These are phyloP conservation scores for Eulithis prunata DNA, from an alignment of 2,888 invertebrate genomes.

Conservation along the genomic window DNA sequence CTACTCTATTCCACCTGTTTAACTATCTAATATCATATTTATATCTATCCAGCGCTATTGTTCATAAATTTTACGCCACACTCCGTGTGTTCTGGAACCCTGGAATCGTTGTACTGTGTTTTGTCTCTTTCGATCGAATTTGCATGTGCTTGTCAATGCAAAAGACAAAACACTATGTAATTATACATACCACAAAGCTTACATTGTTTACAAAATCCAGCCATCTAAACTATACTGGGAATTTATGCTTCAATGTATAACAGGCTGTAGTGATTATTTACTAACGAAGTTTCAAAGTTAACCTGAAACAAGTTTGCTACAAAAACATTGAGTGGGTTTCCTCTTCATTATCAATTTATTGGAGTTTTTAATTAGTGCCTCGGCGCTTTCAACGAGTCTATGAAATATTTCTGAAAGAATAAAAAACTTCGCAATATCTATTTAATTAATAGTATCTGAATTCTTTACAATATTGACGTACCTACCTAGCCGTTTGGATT, in stretches of 20 bases:
- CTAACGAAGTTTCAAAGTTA: conserved; percentile 16
- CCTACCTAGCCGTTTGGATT: neutral
- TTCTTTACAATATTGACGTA: neutral
- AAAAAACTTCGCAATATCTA: conserved; percentile 5
- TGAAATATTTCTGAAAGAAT: conserved; percentile 12
- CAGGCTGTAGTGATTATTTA: conserved; percentile 26
- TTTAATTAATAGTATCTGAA: conserved; percentile 16
- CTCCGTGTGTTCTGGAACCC: no score
- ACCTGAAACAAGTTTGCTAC: conserved; percentile 10
- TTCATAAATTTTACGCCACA: conserved; percentile 24
- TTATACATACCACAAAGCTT: no score
- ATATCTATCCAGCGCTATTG: neutral
- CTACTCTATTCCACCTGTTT: no score
- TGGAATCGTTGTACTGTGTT: no score
- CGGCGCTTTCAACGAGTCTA: conserved; percentile 20
- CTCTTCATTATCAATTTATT: conserved; percentile 32
- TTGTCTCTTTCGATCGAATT: no score
- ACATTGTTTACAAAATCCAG: conserved; percentile 4
- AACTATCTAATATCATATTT: neutral
- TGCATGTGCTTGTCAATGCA: no score
- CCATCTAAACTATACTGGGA: conserved; percentile 18
- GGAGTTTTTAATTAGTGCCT: conserved; percentile 31
- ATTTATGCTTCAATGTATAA: conserved; percentile 29
- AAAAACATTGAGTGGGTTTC: conserved; percentile 23
- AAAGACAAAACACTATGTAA: no score